Evolutionary conservation across 2,888 invertebrate species (phyloP).

Genomic region (Pediacus dermestoides): DNA sequence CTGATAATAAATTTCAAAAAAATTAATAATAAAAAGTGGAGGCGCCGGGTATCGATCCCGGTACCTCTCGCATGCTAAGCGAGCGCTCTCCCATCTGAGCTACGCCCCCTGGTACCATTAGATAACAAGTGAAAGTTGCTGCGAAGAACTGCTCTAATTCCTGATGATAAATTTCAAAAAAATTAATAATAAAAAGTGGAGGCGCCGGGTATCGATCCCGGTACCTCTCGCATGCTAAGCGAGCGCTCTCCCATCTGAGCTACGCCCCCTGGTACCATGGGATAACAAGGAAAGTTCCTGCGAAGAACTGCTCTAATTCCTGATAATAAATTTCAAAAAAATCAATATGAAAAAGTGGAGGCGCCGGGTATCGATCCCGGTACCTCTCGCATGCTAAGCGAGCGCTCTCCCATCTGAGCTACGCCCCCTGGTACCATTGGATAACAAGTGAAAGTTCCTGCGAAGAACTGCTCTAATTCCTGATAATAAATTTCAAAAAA

Average conservation of each 20-base stretch:
- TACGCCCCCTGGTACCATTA: slow-evolving; percentile 34
- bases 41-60: slow-evolving; percentile 48
- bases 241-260: slow-evolving; percentile 58
- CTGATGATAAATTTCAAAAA: no score
- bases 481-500: no score
- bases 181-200: no score
- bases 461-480: no score
- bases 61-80: slow-evolving; percentile 48
- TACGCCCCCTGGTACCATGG: slow-evolving; percentile 46
- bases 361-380: slow-evolving; percentile 48
- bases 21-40: slow-evolving; percentile 35
- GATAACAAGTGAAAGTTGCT: neutral
- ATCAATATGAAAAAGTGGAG: slow-evolving; percentile 37
- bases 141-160: neutral
- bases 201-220: slow-evolving; percentile 54
- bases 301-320: neutral
- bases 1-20: slow-evolving; percentile 1
- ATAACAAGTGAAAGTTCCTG: no score
- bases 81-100: slow-evolving; percentile 46
- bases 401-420: slow-evolving; percentile 46
- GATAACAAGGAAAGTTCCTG: neutral
- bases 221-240: slow-evolving; percentile 58
- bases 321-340: slow-evolving; percentile 4
- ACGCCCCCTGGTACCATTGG: slow-evolving; percentile 33
- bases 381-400: slow-evolving; percentile 48